A percentile compares a stretch with the other conserved stretches of the same genome.
These are phyloP conservation scores for Panthera leo DNA, from an alignment of 2,113 vertebrate species.

Conservation along the genomic window DNA sequence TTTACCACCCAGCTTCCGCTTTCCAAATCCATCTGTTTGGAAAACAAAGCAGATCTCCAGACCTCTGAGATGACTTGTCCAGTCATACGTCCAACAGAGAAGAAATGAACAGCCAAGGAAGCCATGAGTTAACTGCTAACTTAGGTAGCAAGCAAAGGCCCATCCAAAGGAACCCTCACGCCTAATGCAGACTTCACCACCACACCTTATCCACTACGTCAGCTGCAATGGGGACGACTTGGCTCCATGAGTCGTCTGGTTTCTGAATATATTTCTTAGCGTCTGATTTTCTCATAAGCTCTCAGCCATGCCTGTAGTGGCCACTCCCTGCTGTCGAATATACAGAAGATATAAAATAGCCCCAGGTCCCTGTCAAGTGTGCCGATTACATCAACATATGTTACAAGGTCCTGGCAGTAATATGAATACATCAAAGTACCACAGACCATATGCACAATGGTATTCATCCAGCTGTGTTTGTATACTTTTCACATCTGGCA, in stretches of 20 bases:
- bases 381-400: neutral
- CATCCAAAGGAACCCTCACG: neutral
- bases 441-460: neutral
- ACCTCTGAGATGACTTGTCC: neutral
- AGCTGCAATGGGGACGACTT: neutral
- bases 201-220: neutral
- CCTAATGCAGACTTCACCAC: neutral
- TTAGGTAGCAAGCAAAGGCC: neutral
- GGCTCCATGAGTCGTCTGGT: too few relatives aligned
- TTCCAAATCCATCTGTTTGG: neutral
- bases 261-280: neutral
- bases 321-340: neutral
- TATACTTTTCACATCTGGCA: neutral
- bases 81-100: neutral
- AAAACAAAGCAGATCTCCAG: neutral
- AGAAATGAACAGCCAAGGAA: neutral
- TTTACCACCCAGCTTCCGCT: neutral
- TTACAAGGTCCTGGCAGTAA: neutral
- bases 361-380: neutral
- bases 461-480: neutral
- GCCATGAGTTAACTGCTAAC: neutral
- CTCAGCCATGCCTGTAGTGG: rapidly evolving
- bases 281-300: neutral
- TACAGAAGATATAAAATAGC: neutral
- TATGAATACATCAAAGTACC: neutral